These are phyloP conservation scores for Setipinna tenuifilis DNA, from an alignment of 2,797 vertebrate genomes.

Conservation along the genomic window DNA sequence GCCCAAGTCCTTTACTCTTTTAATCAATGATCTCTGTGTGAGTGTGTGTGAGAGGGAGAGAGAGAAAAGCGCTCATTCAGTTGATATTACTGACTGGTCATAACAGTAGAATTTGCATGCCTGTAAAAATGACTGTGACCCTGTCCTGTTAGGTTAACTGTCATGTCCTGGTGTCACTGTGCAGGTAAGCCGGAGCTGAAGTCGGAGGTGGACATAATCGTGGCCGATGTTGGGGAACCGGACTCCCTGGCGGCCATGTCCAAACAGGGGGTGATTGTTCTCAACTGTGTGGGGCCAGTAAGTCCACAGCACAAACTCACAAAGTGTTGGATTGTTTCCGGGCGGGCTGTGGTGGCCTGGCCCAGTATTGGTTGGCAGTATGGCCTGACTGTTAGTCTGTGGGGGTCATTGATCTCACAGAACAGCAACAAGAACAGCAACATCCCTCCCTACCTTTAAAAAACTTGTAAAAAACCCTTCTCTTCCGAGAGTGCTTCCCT, in stretches of 20 bases:
- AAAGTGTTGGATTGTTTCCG: conserved; percentile 10
- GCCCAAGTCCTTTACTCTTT: background rate
- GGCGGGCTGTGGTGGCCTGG: background rate
- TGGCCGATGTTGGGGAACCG: conserved; percentile 86
- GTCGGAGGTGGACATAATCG: conserved; percentile 85
- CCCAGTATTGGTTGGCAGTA: background rate
- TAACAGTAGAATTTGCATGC: background rate
- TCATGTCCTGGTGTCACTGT: conserved; percentile 31
- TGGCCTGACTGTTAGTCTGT: background rate
- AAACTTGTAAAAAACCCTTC: too few species aligned
- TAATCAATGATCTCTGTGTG: background rate
- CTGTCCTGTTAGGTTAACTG: too few species aligned
- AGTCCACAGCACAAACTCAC: conserved; percentile 64
- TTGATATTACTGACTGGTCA: background rate
- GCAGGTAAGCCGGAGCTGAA: conserved; percentile 84
- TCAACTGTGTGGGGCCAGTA: conserved; percentile 96
- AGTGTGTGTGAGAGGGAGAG: background rate
- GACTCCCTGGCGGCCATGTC: conserved; percentile 89
- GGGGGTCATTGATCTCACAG: background rate
- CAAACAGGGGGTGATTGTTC: conserved; percentile 87
- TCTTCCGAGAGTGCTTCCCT: too few species aligned
- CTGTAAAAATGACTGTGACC: background rate
- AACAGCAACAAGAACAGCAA: background rate
- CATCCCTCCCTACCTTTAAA: too few species aligned
- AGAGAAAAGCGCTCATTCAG: background rate